Percentiles rank a stretch among this genome's conserved stretches.
phyloP scores from a whole-genome alignment of 2,797 vertebrate genomes.

The Phrynocephalus forsythii region DNA sequence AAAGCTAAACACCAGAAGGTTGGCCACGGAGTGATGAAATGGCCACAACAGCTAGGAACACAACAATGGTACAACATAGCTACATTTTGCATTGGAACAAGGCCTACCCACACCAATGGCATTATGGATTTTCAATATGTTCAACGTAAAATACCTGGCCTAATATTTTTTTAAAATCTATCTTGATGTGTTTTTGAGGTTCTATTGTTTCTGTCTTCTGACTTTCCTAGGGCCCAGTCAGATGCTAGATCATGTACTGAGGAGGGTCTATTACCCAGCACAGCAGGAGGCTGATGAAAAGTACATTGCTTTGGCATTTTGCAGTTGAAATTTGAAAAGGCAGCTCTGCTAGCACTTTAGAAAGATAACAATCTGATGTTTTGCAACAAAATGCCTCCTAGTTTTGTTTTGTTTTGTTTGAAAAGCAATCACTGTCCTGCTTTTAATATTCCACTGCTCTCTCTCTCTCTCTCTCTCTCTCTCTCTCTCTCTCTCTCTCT shows the following conservation, averaged over 20 bases:
- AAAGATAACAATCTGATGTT: not conserved
- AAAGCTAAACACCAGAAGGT: not conserved
- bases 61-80: not conserved
- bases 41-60: not conserved
- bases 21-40: not conserved
- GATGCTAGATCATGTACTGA: not conserved
- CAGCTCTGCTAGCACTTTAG: not conserved
- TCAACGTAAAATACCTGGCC: not conserved
- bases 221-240: not conserved
- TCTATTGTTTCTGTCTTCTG: not conserved
- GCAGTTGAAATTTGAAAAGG: not conserved
- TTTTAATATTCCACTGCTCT: not conserved
- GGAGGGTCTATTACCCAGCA: not conserved
- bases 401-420: not conserved
- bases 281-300: slow-evolving; percentile 4
- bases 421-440: not conserved
- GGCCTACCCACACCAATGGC: not conserved
- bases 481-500: too few species aligned
- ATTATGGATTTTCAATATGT: not conserved
- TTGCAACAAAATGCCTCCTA: not conserved
- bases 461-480: too few species aligned
- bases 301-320: not conserved
- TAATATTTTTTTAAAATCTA: not conserved
- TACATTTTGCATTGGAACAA: not conserved
- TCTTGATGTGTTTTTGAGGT: not conserved